These are phyloP conservation scores for Chlorocebus sabaeus DNA, from an alignment of 2,113 vertebrate genomes.

Conservation along the genomic window DNA sequence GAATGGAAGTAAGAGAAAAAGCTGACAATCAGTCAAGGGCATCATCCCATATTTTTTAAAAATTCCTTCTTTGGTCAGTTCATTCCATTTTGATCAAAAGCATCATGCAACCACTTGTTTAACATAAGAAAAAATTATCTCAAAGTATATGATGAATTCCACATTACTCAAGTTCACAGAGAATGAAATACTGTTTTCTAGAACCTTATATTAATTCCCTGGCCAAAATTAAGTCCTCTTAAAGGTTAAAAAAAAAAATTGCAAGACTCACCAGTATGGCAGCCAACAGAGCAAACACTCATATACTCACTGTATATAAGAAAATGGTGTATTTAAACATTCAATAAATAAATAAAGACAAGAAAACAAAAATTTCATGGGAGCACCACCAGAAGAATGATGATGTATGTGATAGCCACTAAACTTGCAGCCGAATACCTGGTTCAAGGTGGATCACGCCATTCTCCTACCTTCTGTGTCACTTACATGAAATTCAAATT, in stretches of 20 bases:
- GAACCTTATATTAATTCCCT: not conserved
- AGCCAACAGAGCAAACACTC: not conserved
- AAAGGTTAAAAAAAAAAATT: not conserved
- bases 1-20: not conserved
- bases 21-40: not conserved
- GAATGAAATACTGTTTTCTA: not conserved
- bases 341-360: not conserved
- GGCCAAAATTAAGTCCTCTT: not conserved
- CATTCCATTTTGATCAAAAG: not conserved
- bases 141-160: conserved; percentile 5
- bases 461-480: not conserved
- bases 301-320: not conserved
- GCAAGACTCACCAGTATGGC: not conserved
- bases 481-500: not conserved
- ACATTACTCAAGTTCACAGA: not conserved
- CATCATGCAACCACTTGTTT: not conserved
- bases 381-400: not conserved
- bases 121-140: not conserved
- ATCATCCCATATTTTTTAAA: not conserved
- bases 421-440: not conserved
- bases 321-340: not conserved
- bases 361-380: not conserved
- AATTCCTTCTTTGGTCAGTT: not conserved
- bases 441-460: not conserved
- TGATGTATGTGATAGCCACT: not conserved